These are phyloP conservation scores for Dusona sp. DNA, from an alignment of 2,888 invertebrate species.

Conservation along the genomic window DNA sequence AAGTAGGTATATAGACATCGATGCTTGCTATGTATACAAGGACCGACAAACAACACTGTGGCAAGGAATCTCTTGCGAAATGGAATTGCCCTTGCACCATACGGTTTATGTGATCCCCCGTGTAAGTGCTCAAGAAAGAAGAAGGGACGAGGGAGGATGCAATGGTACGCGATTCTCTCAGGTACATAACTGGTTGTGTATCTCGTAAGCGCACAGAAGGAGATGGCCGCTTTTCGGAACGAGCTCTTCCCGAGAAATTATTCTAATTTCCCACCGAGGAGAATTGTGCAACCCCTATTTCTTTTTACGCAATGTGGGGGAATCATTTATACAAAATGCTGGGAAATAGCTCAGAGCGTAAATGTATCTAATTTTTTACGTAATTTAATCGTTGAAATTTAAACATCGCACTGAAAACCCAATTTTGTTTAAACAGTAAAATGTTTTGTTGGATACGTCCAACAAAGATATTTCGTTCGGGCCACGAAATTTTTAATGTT, in stretches of 20 bases:
- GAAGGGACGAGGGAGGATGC: background rate
- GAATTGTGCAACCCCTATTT: conserved; percentile 19
- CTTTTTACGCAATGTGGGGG: background rate
- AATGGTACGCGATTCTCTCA: conserved; percentile 31
- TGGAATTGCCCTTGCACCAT: conserved; percentile 71
- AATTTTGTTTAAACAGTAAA: too few species aligned
- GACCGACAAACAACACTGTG: conserved; percentile 69
- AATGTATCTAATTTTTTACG: background rate
- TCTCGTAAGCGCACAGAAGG: conserved; percentile 12
- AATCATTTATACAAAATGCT: background rate
- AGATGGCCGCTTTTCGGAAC: conserved; percentile 49
- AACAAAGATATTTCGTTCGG: too few species aligned
- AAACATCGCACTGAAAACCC: too few species aligned
- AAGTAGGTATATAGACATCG: conserved; percentile 2
- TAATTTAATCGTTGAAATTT: background rate
- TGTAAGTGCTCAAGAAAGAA: background rate
- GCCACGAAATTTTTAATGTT: too few species aligned
- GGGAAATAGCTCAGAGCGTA: background rate
- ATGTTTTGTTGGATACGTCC: too few species aligned
- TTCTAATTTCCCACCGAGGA: conserved; percentile 52
- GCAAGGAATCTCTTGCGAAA: conserved; percentile 71
- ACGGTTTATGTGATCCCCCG: conserved; percentile 2
- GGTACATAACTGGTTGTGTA: conserved; percentile 26
- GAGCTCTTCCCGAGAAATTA: conserved; percentile 47
- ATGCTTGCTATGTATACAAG: background rate